phyloP scores from a whole-genome alignment of 2,888 invertebrate genomes.

The Julus scandinavius region DNA sequence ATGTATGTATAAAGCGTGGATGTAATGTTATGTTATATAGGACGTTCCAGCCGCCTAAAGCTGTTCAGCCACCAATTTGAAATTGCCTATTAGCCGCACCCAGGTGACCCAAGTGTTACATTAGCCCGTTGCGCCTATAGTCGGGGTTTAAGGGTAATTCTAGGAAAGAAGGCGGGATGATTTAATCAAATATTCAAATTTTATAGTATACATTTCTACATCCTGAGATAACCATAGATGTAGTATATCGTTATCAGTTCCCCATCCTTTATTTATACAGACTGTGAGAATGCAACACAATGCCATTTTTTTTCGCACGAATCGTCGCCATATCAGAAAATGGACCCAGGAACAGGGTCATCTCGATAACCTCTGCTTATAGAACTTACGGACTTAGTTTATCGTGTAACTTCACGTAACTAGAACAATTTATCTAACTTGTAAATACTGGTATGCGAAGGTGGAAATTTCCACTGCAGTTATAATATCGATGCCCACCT shows the following conservation, averaged over 20 bases:
- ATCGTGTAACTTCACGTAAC: neutral
- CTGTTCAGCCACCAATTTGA: too few relatives aligned
- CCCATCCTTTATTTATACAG: neutral
- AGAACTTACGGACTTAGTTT: neutral
- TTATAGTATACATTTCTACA: too few relatives aligned
- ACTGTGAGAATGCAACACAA: neutral
- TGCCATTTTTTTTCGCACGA: constrained; percentile 16
- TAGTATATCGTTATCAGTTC: neutral
- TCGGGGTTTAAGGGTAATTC: neutral
- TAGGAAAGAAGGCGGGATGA: neutral
- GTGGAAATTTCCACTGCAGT: constrained; percentile 20
- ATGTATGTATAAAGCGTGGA: too few relatives aligned
- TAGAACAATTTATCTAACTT: neutral
- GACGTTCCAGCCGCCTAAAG: too few relatives aligned
- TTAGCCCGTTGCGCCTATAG: neutral
- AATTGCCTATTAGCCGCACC: too few relatives aligned
- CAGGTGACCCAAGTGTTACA: too few relatives aligned
- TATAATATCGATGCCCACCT: neutral
- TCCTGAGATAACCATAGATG: neutral
- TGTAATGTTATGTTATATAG: too few relatives aligned
- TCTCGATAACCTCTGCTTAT: neutral
- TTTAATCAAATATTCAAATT: constrained; percentile 1
- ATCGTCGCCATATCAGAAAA: neutral
- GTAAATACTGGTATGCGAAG: neutral
- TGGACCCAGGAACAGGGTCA: constrained; percentile 16